A percentile compares a stretch with the other conserved stretches of the same genome.
Evolutionary conservation across 2,113 vertebrate species (phyloP).

Genomic region (Chrysemys picta): DNA sequence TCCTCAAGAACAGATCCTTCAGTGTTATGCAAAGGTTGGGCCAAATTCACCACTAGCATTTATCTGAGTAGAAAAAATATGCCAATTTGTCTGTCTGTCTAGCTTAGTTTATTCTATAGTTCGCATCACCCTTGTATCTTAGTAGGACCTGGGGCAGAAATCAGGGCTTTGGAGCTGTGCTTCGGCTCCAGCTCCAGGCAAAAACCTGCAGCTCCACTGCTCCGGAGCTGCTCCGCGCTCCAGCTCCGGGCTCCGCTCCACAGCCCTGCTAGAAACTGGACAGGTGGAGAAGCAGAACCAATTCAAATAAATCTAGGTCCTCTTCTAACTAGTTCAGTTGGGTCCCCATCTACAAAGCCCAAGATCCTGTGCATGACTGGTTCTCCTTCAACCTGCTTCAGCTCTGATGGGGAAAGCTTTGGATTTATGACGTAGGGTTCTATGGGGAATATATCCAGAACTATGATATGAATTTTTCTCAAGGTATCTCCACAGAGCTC

Average conservation of each 20-base stretch:
- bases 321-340: not conserved
- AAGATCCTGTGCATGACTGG: not conserved
- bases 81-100: not conserved
- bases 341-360: not conserved
- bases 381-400: not conserved
- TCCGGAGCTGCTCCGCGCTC: no score
- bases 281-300: not conserved
- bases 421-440: not conserved
- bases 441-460: not conserved
- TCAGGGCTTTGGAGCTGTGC: no score
- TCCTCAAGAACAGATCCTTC: slow-evolving; percentile 1
- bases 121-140: not conserved
- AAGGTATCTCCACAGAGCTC: not conserved
- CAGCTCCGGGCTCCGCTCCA: no score
- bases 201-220: no score
- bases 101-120: not conserved
- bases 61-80: not conserved
- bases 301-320: not conserved
- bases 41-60: not conserved
- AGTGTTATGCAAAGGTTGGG: not conserved
- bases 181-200: no score
- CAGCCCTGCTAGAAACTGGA: not conserved
- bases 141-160: not conserved
- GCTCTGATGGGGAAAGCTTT: not conserved
- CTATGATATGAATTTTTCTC: not conserved